A percentile compares a stretch with the other conserved stretches of the same genome.
These are phyloP conservation scores for Amblyopsis hoosieri DNA, from an alignment of 2,797 vertebrate genomes.

Conservation along the genomic window DNA sequence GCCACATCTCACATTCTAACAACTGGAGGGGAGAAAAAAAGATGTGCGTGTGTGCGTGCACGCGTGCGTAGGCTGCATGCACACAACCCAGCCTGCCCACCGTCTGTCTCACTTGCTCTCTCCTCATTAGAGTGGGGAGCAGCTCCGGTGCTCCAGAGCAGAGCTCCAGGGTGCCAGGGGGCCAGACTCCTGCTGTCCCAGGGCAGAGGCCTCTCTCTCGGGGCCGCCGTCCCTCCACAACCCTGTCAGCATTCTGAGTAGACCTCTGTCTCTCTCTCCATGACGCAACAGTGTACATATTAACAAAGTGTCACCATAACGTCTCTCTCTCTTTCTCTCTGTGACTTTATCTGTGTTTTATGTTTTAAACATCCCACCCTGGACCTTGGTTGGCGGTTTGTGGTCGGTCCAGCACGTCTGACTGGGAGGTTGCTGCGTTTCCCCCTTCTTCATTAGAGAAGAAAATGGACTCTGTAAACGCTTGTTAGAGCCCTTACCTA, in stretches of 20 bases:
- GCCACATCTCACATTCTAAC: constrained; percentile 6
- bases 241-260: constrained; percentile 85
- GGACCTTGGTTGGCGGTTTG: constrained; percentile 89
- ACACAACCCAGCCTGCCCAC: neutral
- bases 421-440: constrained; percentile 91
- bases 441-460: constrained; percentile 99
- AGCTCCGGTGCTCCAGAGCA: neutral
- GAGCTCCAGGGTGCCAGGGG: constrained; percentile 2
- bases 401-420: constrained; percentile 94
- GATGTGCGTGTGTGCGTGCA: neutral
- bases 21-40: constrained; percentile 8
- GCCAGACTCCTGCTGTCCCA: constrained; percentile 61
- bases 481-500: constrained; percentile 99
- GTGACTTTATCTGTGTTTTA: neutral
- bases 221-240: constrained; percentile 79
- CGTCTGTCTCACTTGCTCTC: neutral
- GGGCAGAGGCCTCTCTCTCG: constrained; percentile 45
- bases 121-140: constrained; percentile 4
- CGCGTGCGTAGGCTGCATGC: constrained; percentile 6
- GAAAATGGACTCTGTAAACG: constrained; percentile 99
- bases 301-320: neutral
- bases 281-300: too few relatives aligned
- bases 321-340: neutral
- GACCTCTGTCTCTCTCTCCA: constrained; percentile 73
- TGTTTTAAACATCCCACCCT: too few relatives aligned